Percentiles rank a stretch among this genome's conserved stretches.
Evolutionary conservation across 2,113 vertebrate species (phyloP).

Genomic region (Pangasianodon hypophthalmus): DNA sequence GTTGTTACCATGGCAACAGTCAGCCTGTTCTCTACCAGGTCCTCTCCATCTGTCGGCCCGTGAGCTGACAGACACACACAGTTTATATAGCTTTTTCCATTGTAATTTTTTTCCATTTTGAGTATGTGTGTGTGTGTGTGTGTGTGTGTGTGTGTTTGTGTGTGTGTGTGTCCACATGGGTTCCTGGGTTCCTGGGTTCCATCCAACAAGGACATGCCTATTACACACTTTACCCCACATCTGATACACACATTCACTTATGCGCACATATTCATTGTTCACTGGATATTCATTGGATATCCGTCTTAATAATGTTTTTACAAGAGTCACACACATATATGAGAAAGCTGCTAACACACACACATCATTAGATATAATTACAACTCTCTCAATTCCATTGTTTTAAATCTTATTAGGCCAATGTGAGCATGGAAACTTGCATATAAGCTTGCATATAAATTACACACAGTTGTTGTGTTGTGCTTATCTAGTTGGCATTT

Average conservation of each 20-base stretch:
- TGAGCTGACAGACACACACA: background rate
- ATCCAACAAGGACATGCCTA: background rate
- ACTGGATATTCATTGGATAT: background rate
- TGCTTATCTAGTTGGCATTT: constrained; percentile 24
- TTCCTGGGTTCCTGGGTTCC: background rate
- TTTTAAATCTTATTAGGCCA: background rate
- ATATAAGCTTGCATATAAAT: background rate
- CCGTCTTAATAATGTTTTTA: background rate
- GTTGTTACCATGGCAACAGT: constrained; percentile 44
- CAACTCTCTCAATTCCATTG: background rate
- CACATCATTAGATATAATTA: background rate
- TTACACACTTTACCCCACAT: background rate
- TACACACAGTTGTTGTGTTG: background rate
- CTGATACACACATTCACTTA: background rate
- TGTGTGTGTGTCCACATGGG: background rate
- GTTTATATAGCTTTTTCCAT: too few relatives aligned
- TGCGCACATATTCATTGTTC: background rate
- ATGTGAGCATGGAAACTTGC: background rate
- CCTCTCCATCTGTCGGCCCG: background rate
- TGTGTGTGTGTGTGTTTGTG: too few relatives aligned
- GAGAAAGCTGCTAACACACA: too few relatives aligned
- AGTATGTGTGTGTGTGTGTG: background rate
- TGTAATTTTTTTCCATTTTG: background rate
- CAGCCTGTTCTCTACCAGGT: constrained; percentile 32
- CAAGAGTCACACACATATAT: background rate